These are phyloP conservation scores for Sporophila hypoxantha DNA, from an alignment of 2,113 vertebrate species.

Conservation along the genomic window DNA sequence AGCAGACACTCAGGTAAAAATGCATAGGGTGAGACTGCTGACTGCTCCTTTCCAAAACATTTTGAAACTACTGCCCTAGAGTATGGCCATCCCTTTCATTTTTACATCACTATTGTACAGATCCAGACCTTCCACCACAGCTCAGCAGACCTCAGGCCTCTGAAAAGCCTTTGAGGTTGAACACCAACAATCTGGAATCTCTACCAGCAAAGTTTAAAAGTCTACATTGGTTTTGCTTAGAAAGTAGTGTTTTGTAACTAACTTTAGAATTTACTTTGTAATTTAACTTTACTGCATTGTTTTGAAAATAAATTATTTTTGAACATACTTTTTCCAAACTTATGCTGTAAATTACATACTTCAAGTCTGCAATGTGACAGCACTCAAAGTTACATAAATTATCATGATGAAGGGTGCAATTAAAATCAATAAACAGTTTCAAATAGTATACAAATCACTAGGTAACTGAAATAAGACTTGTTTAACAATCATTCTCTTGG, in stretches of 20 bases:
- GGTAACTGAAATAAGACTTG: conserved; percentile 22
- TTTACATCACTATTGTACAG: neutral
- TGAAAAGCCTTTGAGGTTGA: neutral
- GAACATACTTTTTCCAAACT: neutral
- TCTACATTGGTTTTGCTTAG: neutral
- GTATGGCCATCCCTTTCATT: neutral
- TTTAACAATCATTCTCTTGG: neutral
- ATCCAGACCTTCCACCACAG: neutral
- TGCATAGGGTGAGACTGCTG: accelerated
- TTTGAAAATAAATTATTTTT: conserved; percentile 7
- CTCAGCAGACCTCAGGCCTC: neutral
- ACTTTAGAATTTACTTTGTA: neutral
- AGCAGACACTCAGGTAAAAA: neutral
- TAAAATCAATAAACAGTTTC: conserved; percentile 35
- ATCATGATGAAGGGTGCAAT: conserved; percentile 16
- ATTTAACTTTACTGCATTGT: neutral
- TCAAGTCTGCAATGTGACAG: neutral
- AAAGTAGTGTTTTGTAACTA: neutral
- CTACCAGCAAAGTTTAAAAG: neutral
- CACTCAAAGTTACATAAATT: conserved; percentile 5
- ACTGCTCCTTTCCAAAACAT: neutral
- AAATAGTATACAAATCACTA: conserved; percentile 5
- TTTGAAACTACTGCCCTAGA: neutral
- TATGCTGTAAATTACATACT: neutral
- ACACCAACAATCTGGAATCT: neutral